Evolutionary conservation across 2,797 vertebrate genomes (phyloP).

Genomic region (Taeniopygia guttata): DNA sequence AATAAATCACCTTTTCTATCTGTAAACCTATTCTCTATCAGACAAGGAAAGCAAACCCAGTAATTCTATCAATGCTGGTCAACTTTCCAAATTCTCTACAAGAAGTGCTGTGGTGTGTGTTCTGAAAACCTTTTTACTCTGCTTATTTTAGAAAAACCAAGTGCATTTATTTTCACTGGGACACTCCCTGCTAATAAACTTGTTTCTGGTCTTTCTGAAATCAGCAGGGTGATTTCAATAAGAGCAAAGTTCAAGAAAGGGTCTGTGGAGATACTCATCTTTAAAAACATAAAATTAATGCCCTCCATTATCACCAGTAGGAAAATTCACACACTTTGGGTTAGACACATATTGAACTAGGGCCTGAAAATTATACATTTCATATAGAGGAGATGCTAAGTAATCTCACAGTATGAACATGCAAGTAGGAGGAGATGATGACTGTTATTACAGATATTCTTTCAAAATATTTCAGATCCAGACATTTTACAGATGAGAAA

Average conservation of each 20-base stretch:
- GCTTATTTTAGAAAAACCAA: not conserved
- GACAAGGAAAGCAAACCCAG: not conserved
- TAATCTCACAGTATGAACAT: conserved; percentile 7
- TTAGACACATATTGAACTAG: not conserved
- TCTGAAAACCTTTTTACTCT: not conserved
- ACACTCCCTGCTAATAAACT: not conserved
- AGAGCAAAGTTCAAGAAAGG: not conserved
- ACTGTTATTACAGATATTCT: conserved; percentile 51
- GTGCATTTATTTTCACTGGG: not conserved
- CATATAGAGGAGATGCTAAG: not conserved
- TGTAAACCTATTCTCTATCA: not conserved
- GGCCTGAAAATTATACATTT: conserved; percentile 6
- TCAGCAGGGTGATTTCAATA: not conserved
- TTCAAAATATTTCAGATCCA: conserved; percentile 62
- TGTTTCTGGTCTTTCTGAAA: not conserved
- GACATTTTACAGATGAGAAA: conserved; percentile 50
- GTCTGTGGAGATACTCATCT: not conserved
- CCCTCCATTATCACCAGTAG: not conserved
- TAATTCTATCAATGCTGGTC: not conserved
- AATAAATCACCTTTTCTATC: not conserved
- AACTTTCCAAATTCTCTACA: not conserved
- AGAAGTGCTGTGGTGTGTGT: not conserved
- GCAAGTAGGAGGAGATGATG: conserved; percentile 61
- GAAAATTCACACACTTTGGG: not conserved
- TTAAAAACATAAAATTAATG: not conserved